These are phyloP conservation scores for Leptoteleia sp. DNA, from an alignment of 1,140 invertebrate genomes.

Conservation along the genomic window DNA sequence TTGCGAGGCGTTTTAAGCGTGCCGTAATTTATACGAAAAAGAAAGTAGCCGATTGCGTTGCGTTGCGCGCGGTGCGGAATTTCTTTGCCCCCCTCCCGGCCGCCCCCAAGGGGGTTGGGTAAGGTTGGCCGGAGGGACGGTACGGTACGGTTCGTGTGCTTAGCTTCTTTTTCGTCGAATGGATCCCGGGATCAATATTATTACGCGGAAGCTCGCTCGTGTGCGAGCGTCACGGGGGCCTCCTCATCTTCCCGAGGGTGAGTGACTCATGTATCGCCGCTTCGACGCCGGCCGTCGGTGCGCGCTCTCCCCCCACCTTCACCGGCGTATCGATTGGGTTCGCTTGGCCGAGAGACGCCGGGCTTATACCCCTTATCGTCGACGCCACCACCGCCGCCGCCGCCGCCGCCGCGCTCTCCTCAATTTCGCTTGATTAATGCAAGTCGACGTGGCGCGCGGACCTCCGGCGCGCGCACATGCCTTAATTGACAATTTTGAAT, in stretches of 20 bases:
- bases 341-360: conserved; percentile 38
- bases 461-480: neutral
- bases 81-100: conserved; percentile 15
- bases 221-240: conserved; percentile 39
- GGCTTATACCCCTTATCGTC: conserved; percentile 26
- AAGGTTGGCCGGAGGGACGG: neutral
- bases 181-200: conserved; percentile 53
- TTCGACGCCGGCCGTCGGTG: conserved; percentile 73
- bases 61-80: conserved; percentile 20
- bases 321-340: conserved; percentile 78
- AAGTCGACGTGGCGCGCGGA: conserved; percentile 14
- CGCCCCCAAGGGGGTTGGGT: no score
- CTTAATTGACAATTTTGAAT: conserved; percentile 20
- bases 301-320: conserved; percentile 69
- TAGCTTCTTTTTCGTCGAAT: conserved; percentile 33
- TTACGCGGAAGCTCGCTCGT: conserved; percentile 43
- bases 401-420: conserved; percentile 11
- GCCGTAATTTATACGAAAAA: conserved; percentile 19
- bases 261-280: conserved; percentile 79
- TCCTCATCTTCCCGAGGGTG: conserved; percentile 74
- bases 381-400: no score
- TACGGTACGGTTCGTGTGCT: conserved; percentile 2
- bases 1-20: neutral
- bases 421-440: conserved; percentile 57
- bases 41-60: conserved; percentile 35